These are phyloP conservation scores for Schizothorax lantsangensis DNA, from an alignment of 2,797 vertebrate species.

Conservation along the genomic window DNA sequence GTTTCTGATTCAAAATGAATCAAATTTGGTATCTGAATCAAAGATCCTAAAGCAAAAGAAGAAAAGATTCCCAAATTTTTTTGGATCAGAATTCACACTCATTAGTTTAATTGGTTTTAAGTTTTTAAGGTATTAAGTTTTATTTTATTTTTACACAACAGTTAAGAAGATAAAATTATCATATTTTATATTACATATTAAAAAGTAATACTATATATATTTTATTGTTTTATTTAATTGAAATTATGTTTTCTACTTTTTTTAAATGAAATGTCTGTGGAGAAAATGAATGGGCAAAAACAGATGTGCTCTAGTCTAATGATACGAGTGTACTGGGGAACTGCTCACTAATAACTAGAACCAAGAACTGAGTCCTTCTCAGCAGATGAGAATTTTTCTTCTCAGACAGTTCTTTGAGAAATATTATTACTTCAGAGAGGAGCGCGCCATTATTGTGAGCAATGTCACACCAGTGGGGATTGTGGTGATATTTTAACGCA, in stretches of 20 bases:
- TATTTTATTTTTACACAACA: neutral
- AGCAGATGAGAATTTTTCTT: slow-evolving; percentile 36
- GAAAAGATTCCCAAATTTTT: neutral
- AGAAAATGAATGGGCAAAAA: neutral
- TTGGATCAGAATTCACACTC: neutral
- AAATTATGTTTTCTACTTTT: neutral
- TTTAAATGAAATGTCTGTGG: neutral
- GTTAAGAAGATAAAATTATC: neutral
- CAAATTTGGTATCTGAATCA: neutral
- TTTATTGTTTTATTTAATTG: neutral
- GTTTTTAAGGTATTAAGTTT: too few relatives aligned
- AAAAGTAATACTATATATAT: neutral
- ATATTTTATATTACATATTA: neutral
- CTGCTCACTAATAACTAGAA: slow-evolving; percentile 28
- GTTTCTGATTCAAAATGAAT: neutral
- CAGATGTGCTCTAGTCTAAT: slow-evolving; percentile 45
- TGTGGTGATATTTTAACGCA: slow-evolving; percentile 41
- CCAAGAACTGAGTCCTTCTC: slow-evolving; percentile 32
- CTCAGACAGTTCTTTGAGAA: slow-evolving; percentile 44
- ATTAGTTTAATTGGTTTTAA: too few relatives aligned
- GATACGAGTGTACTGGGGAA: slow-evolving; percentile 55
- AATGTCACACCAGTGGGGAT: slow-evolving; percentile 47
- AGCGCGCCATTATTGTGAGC: slow-evolving; percentile 34
- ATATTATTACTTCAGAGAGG: slow-evolving; percentile 51
- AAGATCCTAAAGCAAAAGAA: neutral